Conservation (phyloP, 2,113 vertebrate species). For the Myrmecophaga tridactyla region DNA sequence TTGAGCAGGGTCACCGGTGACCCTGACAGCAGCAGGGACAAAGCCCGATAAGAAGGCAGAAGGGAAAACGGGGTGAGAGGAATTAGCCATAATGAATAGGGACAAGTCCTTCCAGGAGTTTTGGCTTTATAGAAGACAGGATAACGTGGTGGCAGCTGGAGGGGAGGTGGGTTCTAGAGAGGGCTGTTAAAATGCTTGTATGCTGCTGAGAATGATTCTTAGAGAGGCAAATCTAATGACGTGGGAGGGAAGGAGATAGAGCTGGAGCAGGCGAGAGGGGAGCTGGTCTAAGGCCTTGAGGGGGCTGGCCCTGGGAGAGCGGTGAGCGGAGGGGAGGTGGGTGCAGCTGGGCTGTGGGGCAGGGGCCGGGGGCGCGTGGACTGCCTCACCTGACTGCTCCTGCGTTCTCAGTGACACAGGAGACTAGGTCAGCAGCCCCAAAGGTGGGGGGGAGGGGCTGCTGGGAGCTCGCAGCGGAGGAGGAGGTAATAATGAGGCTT, state of each 20-base stretch:
- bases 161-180: neutral
- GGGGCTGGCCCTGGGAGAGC: too few species aligned
- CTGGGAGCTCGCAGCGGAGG: neutral
- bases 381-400: neutral
- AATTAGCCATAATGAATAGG: neutral
- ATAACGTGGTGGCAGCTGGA: neutral
- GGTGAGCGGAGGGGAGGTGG: neutral
- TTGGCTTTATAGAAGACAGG: neutral
- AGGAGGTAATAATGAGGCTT: neutral
- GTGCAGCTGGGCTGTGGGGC: neutral
- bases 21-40: neutral
- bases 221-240: neutral
- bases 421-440: neutral
- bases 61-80: neutral
- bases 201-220: neutral
- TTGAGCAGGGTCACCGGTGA: neutral
- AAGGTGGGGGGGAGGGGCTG: neutral
- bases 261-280: neutral
- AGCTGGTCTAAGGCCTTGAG: neutral
- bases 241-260: neutral
- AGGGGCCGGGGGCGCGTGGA: neutral
- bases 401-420: neutral
- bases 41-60: neutral
- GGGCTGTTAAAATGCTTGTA: neutral
- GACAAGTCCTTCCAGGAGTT: neutral